Evolutionary conservation across 2,113 vertebrate genomes (phyloP), one percentile per base, ranked within the genome.

Genomic region (Seriola dumerili): DNA sequence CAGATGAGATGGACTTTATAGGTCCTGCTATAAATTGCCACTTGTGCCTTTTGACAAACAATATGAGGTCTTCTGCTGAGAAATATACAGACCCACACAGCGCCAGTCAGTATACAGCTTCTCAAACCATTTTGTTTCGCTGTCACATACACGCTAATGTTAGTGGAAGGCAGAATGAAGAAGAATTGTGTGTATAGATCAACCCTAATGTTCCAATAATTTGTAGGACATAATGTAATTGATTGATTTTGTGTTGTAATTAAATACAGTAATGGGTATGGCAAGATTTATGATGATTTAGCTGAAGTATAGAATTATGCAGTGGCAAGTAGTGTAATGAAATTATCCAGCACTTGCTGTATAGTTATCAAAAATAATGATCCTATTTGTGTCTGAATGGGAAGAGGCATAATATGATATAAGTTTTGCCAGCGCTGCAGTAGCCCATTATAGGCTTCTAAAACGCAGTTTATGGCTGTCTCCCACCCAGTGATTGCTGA

Each of bases 291-390:
- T 89, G 88, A 81, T 74, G 81, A 88, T 92, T 87, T 82, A 80
- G 65, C 76, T 46, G 65, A 84, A 88, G 84, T 68, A 62, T 62
- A 74, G 78, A 78, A 85, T 89, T 88, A 85, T 65, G 73, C 85
- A 55, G 85, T 74, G 83, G 80, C 75, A 88, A 88, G 70, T 86
- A 70, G 76, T 89, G 76, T 80, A 88, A 88, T 88, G 76, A 85
- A 89, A 93, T 92, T 81, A 93, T 88, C 81, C 73, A 65, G 70
- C 72, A 71, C 83, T 92, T 64, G 69, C 80, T 73, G 66, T 76
- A 72, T 86, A 89, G 83, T 91, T 92, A 94, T 92, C 79, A 89
- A 87, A 92, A 94, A 92, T 92, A 92, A 94, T 90, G 90, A 92
- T 92, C 88, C 90, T 80, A 88, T 93, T 93, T 91, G 85, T 75